A percentile compares a stretch with the other conserved stretches of the same genome.
These are phyloP conservation scores for Trichogramma pretiosum DNA, from an alignment of 1,140 invertebrate genomes.

Conservation along the genomic window DNA sequence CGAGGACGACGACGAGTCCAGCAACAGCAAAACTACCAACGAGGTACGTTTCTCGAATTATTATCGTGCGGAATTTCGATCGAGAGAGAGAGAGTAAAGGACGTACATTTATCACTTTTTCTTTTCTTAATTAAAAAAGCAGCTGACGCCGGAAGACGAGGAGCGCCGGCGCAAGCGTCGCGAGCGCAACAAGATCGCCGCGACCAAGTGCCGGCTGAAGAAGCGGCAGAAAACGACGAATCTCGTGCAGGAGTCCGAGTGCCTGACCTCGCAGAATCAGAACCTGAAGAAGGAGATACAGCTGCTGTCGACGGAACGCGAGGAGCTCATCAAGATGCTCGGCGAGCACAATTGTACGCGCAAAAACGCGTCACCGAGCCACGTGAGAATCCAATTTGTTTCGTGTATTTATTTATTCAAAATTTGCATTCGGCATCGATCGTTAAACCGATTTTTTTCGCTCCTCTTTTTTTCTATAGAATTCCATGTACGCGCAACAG, in stretches of 20 bases:
- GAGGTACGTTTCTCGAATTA: constrained; percentile 41
- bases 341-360: constrained; percentile 61
- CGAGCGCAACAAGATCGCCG: constrained; percentile 90
- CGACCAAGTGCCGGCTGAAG: constrained; percentile 89
- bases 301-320: constrained; percentile 63
- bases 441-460: too few species aligned
- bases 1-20: constrained; percentile 52
- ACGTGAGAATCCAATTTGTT: too few species aligned
- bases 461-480: too few species aligned
- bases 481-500: too few species aligned
- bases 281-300: constrained; percentile 75
- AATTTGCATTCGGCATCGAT: too few species aligned
- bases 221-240: constrained; percentile 83
- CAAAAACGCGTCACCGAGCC: too few species aligned
- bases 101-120: too few species aligned
- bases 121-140: constrained; percentile 7
- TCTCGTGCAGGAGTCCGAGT: constrained; percentile 78
- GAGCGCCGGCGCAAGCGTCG: constrained; percentile 71
- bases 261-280: constrained; percentile 76
- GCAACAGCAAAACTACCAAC: constrained; percentile 34
- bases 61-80: too few species aligned
- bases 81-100: too few species aligned
- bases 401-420: too few species aligned
- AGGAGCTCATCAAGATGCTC: constrained; percentile 65
- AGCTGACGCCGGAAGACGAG: constrained; percentile 88